These are phyloP conservation scores for Theristicus caerulescens DNA, from an alignment of 2,113 vertebrate genomes.

Conservation along the genomic window DNA sequence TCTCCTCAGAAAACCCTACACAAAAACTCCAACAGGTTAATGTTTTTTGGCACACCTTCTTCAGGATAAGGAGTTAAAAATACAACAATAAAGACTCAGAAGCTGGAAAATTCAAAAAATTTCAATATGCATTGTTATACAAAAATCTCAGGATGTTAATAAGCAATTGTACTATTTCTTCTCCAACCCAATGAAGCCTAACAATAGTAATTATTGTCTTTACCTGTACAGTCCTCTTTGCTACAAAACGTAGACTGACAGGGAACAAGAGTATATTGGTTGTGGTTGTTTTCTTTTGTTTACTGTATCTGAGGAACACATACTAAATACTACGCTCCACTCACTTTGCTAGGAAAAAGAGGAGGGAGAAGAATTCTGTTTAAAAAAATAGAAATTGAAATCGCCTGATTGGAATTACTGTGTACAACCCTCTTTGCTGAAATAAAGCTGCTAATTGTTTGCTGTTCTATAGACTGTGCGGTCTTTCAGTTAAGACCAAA, in stretches of 20 bases:
- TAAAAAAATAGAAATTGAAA: background rate
- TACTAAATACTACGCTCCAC: background rate
- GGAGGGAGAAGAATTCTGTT: background rate
- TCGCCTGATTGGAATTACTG: background rate
- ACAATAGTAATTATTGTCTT: background rate
- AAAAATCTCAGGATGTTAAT: background rate
- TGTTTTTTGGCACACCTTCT: background rate
- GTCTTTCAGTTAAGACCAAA: conserved; percentile 52
- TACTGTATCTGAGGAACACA: background rate
- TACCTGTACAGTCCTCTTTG: background rate
- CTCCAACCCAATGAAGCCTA: background rate
- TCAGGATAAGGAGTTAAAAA: background rate
- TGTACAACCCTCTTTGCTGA: background rate
- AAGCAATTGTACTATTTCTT: background rate
- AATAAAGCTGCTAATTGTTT: conserved; percentile 70
- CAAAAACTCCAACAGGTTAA: background rate
- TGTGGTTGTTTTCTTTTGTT: background rate
- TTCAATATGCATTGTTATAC: rapidly evolving
- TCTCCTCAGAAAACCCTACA: background rate
- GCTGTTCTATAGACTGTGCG: conserved; percentile 50
- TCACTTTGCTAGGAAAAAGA: background rate
- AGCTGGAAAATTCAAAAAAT: background rate
- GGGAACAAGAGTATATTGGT: background rate
- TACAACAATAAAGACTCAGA: background rate
- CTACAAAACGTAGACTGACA: background rate